These are phyloP conservation scores for Raja brachyura DNA, from an alignment of 2,113 vertebrate species.

Conservation along the genomic window DNA sequence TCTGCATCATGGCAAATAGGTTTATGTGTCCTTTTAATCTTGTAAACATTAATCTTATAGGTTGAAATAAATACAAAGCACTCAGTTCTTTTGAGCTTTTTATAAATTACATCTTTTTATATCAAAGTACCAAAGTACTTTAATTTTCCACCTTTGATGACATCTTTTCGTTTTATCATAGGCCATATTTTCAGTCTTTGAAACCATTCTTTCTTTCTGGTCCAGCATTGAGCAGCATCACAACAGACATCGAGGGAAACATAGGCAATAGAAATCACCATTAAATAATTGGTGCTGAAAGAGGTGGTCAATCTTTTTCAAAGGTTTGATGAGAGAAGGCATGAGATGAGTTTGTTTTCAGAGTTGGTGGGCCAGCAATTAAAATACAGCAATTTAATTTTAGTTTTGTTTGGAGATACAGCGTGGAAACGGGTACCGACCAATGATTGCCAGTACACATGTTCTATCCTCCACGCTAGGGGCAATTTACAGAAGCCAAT, in stretches of 20 bases:
- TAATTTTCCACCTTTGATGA: not conserved
- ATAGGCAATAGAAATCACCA: too few relatives aligned
- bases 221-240: not conserved
- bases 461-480: too few relatives aligned
- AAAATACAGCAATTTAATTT: not conserved
- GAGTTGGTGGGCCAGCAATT: not conserved
- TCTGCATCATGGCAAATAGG: not conserved
- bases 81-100: not conserved
- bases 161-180: not conserved
- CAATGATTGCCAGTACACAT: too few relatives aligned
- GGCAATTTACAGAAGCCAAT: too few relatives aligned
- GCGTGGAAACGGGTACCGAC: too few relatives aligned
- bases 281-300: constrained; percentile 9
- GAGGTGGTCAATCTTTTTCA: not conserved
- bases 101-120: not conserved
- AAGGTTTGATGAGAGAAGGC: not conserved
- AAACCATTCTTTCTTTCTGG: not conserved
- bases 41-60: constrained; percentile 15
- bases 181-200: not conserved
- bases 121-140: not conserved
- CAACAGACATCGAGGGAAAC: not conserved
- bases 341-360: not conserved
- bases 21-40: not conserved
- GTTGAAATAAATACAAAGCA: not conserved
- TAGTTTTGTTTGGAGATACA: too few relatives aligned